Base-by-base conservation (phyloP, 2,113 vertebrate genomes). In the Gymnogyps californianus region DNA sequence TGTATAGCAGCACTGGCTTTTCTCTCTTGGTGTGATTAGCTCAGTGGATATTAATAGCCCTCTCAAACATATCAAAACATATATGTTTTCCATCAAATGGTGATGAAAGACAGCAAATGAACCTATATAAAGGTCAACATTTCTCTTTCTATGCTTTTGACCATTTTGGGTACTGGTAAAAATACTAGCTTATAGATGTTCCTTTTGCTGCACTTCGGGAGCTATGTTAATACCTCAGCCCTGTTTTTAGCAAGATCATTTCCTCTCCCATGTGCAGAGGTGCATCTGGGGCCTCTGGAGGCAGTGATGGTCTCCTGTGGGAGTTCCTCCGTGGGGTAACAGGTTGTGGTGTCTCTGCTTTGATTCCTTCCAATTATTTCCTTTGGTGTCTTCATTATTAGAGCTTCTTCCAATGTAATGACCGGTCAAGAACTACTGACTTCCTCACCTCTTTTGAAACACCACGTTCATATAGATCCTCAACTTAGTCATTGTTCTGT, bases 231-330 rank as follows among this genome's bases (percentile, higher is more conserved):
- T 26, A 10, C 11, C 5, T 42, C 12, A 59, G 10, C 2, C 9
- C 9, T 25, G 3, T 65, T 62, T 67, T 49, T 21, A 74, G 9
- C 26, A 49, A 62, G 22, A 25, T n/a, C 0, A 8, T 74, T 74
- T 70, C 5, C 13, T 70, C 5, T 76, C 10, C 15, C 2, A 25
- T 44, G 6, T 22, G 7, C 62, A 69, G n/a, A 86, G 14, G 13
- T 20, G 11, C 11, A 18, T 55, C 31, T 88, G 26, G 66, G 42
- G 2, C 11, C 13, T 79, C 55, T 18, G 81, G 38, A 84, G 18
- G 5, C 16, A 64, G n/a, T 31, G 36, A 49, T 1, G 2, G 26
- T 5, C 18, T 78, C 25, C 11, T 0, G 0, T 47, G 20, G 36
- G 67, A 93, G 13, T 34, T 89, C 2, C 7, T 61, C 21, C 15